Percentiles rank a stretch among this genome's conserved stretches.
These are phyloP conservation scores for Ctena decussata DNA, from an alignment of 2,888 invertebrate species.

Conservation along the genomic window DNA sequence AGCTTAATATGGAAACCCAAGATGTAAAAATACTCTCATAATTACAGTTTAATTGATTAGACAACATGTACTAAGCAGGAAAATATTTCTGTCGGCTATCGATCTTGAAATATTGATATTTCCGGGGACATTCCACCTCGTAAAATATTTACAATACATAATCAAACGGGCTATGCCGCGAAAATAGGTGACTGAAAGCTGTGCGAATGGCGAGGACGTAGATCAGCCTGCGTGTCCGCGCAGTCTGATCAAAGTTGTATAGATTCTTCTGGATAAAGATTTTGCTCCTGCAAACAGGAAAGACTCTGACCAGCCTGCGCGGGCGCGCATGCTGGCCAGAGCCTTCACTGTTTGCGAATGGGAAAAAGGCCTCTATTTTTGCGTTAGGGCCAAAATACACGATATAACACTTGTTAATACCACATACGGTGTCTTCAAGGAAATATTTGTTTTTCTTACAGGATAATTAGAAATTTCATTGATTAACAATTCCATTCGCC, in stretches of 20 bases:
- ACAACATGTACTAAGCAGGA: not conserved
- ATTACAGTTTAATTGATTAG: not conserved
- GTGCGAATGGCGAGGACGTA: too few relatives aligned
- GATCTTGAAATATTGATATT: constrained; percentile 2
- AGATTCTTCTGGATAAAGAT: too few relatives aligned
- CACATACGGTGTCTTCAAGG: not conserved
- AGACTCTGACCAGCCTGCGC: too few relatives aligned
- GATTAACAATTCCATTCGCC: not conserved
- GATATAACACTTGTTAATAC: not conserved
- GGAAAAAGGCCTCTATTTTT: too few relatives aligned
- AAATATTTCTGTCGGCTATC: not conserved
- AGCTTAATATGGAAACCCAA: not conserved
- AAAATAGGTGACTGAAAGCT: too few relatives aligned
- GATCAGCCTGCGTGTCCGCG: too few relatives aligned
- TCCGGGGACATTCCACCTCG: constrained; percentile 18
- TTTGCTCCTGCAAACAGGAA: too few relatives aligned
- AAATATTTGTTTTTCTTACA: constrained; percentile 12
- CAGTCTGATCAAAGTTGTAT: too few relatives aligned
- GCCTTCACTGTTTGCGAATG: too few relatives aligned
- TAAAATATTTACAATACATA: constrained; percentile 29
- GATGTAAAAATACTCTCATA: not conserved
- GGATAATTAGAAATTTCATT: constrained; percentile 4
- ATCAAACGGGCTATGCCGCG: too few relatives aligned
- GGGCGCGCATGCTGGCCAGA: too few relatives aligned
- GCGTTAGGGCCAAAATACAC: too few relatives aligned